Evolutionary conservation across 2,888 invertebrate genomes (phyloP), one percentile per base, ranked within the genome.

Genomic region (Cephonodes hylas): DNA sequence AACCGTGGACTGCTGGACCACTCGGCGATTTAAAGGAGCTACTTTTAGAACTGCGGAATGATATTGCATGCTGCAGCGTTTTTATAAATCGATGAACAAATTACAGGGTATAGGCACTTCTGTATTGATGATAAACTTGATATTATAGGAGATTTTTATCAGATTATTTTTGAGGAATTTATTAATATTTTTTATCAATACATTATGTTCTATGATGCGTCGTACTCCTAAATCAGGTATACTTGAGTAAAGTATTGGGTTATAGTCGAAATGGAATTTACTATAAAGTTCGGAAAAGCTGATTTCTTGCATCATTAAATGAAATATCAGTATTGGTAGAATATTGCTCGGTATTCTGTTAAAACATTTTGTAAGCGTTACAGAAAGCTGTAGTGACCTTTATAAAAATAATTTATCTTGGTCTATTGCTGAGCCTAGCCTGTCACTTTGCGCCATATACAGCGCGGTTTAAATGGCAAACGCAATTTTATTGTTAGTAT

Each of bases 361-460:
- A 15, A 6, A 23, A 27, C 15, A 10, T 53, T 31, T 31, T 18
- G 18, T 4, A 53, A 31, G 18, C 23, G 6, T 25, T 10, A 31
- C 31, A 31, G 27, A 53, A 53, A 53, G 58, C 53, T 46, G 25
- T 45, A 13, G 27, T 58, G 34, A 58, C 38, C 58, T 34, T 38
- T 46, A 46, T 31, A 61, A 61, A 61, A 61, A 61, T 61, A 45
- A 61, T 61, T 38, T 46, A 48, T 25, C 57, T 60, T 45, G 31
- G 44, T 46, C 34, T 61, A 31, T 53, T 53, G 53, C 53, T 8
- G 25, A 53, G 53, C 18, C 53, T 53, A 31, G 27, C 18, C 53
- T 53, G 53, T 53, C 53, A 53, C 53, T 48, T 27, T 53, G 10
- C 44, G 20, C 53, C 53, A 31, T 48, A 48, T 48, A 48, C 31